Evolutionary conservation across 1,140 invertebrate genomes (phyloP).

Genomic region (Drosophila lacteicornis): DNA sequence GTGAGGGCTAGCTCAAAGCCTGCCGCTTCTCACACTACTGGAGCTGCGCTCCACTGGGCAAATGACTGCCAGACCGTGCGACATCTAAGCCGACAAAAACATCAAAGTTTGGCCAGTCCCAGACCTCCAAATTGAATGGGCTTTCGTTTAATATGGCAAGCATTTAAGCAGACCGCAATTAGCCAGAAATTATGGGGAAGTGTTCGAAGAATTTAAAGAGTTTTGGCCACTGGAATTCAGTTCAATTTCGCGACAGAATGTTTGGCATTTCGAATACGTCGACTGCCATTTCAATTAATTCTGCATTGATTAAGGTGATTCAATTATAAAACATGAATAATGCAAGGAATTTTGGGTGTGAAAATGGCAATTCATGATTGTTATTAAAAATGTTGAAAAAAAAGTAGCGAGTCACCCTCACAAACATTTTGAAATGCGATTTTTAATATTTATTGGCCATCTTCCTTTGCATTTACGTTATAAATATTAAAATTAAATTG

Average conservation of each 20-base stretch:
- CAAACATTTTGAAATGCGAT: background rate
- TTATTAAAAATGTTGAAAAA: background rate
- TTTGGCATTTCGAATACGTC: conserved; percentile 14
- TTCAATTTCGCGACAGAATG: background rate
- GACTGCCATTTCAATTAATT: background rate
- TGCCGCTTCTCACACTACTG: conserved; percentile 5
- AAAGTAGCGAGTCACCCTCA: no score
- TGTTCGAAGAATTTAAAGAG: background rate
- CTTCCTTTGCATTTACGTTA: background rate
- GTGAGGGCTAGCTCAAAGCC: conserved; percentile 41
- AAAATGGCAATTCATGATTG: background rate
- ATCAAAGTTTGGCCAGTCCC: conserved; percentile 47
- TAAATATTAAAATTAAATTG: background rate
- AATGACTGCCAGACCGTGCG: conserved; percentile 56
- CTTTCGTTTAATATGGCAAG: conserved; percentile 2
- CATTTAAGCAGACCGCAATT: conserved; percentile 1
- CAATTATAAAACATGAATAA: background rate
- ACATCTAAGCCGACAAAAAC: conserved; percentile 28
- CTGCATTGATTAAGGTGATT: background rate
- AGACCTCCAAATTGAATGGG: conserved; percentile 10
- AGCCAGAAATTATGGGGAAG: background rate
- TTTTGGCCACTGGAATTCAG: background rate
- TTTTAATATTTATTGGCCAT: conserved; percentile 1
- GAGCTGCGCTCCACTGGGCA: conserved; percentile 11
- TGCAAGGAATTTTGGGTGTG: background rate